Percentiles rank a stretch among this genome's conserved stretches.
These are phyloP conservation scores for Pandemis corylana DNA, from an alignment of 2,888 invertebrate genomes.

Conservation along the genomic window DNA sequence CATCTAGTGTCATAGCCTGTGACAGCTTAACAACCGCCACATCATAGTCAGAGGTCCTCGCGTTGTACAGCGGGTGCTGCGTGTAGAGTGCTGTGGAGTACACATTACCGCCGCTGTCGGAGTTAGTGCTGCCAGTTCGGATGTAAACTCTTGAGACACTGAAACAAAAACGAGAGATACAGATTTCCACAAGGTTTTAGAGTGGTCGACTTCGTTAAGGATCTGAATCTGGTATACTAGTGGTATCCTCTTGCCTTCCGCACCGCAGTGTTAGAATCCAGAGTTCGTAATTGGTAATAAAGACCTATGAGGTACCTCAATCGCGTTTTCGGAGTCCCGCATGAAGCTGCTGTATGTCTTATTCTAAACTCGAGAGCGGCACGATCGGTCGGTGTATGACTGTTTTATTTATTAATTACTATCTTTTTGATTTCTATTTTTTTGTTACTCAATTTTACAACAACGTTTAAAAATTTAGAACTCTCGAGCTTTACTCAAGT, in stretches of 20 bases:
- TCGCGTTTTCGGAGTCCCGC: too few relatives aligned
- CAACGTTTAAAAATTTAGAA: neutral
- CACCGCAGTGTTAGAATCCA: too few relatives aligned
- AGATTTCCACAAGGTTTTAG: neutral
- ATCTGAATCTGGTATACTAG: too few relatives aligned
- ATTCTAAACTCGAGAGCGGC: too few relatives aligned
- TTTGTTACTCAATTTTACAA: neutral
- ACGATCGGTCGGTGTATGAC: too few relatives aligned
- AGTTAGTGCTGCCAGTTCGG: slow-evolving; percentile 70
- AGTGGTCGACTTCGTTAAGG: too few relatives aligned
- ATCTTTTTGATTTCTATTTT: neutral
- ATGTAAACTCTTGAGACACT: slow-evolving; percentile 61
- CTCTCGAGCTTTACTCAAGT: neutral
- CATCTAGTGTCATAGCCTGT: slow-evolving; percentile 62
- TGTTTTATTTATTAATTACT: too few relatives aligned
- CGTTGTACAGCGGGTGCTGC: slow-evolving; percentile 71
- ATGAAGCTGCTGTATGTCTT: too few relatives aligned
- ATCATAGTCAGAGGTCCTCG: slow-evolving; percentile 71
- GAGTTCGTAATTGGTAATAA: too few relatives aligned
- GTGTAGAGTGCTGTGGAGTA: slow-evolving; percentile 62
- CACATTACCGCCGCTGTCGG: slow-evolving; percentile 67
- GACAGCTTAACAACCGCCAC: slow-evolving; percentile 68
- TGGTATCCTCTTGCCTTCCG: too few relatives aligned
- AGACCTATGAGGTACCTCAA: too few relatives aligned
- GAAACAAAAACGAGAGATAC: slow-evolving; percentile 32